Percentiles rank a stretch among this genome's conserved stretches.
Conservation (phyloP, 2,888 invertebrate species). For the Xestia sexstrigata region DNA sequence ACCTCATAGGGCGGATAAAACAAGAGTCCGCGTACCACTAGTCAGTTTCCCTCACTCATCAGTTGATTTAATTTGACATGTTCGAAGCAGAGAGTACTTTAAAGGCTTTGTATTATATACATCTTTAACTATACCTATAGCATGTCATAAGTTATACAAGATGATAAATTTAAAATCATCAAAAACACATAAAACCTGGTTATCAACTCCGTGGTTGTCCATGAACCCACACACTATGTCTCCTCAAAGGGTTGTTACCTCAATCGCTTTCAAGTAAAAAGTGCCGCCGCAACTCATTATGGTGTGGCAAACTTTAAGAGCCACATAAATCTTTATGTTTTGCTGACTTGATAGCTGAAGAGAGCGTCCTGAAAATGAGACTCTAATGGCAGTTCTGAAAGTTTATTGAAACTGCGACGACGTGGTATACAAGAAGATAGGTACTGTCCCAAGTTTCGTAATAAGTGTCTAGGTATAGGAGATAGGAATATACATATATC, state of each 20-base stretch:
- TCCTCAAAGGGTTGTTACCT: conserved; percentile 25
- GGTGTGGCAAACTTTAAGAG: conserved; percentile 31
- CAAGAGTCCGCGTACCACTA: too few relatives aligned
- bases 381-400: conserved; percentile 25
- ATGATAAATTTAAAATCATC: background rate
- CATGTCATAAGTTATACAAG: background rate
- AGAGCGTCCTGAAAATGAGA: conserved; percentile 41
- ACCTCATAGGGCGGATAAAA: background rate
- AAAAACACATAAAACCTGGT: background rate
- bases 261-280: conserved; percentile 43
- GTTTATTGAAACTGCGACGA: conserved; percentile 4
- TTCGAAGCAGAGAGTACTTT: too few relatives aligned
- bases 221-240: background rate
- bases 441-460: background rate
- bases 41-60: too few relatives aligned
- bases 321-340: conserved; percentile 40
- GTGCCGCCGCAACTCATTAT: conserved; percentile 49
- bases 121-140: background rate
- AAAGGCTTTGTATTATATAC: background rate
- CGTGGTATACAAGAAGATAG: background rate
- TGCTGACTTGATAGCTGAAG: conserved; percentile 33
- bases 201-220: background rate
- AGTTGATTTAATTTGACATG: too few relatives aligned
- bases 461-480: background rate
- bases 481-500: background rate